Evolutionary conservation across 2,113 vertebrate genomes (phyloP).

Genomic region (Cyanoliseus patagonus): DNA sequence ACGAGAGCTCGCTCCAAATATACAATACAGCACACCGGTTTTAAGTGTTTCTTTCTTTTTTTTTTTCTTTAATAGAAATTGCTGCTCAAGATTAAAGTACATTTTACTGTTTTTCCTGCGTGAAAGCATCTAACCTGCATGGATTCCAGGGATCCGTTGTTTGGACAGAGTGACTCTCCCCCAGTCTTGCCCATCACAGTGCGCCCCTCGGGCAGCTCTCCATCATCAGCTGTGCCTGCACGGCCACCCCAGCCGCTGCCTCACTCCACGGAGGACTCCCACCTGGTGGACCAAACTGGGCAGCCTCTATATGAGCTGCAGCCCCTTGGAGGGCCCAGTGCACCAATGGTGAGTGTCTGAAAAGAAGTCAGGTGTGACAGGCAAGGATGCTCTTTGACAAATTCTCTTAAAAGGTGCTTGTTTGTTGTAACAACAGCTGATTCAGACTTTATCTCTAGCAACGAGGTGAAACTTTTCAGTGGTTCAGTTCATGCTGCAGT

Average conservation of each 20-base stretch:
- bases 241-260: constrained; percentile 18
- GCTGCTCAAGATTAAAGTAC: neutral
- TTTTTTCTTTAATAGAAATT: neutral
- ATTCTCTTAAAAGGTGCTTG: neutral
- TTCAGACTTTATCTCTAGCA: neutral
- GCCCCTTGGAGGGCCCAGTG: constrained; percentile 41
- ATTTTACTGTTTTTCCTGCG: constrained; percentile 26
- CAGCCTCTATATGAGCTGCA: constrained; percentile 77
- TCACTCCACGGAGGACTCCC: constrained; percentile 55
- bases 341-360: constrained; percentile 77
- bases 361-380: neutral
- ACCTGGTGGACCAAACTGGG: constrained; percentile 68
- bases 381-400: neutral
- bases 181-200: neutral
- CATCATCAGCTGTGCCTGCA: neutral
- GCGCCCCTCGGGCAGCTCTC: constrained; percentile 3
- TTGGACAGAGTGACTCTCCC: constrained; percentile 63
- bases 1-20: neutral
- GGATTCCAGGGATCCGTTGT: constrained; percentile 61
- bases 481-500: neutral
- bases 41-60: neutral
- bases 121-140: constrained; percentile 67
- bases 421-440: neutral
- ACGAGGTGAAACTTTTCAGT: neutral
- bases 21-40: neutral